These are phyloP conservation scores for Nanger granti DNA, from an alignment of 2,113 vertebrate species.

Conservation along the genomic window DNA sequence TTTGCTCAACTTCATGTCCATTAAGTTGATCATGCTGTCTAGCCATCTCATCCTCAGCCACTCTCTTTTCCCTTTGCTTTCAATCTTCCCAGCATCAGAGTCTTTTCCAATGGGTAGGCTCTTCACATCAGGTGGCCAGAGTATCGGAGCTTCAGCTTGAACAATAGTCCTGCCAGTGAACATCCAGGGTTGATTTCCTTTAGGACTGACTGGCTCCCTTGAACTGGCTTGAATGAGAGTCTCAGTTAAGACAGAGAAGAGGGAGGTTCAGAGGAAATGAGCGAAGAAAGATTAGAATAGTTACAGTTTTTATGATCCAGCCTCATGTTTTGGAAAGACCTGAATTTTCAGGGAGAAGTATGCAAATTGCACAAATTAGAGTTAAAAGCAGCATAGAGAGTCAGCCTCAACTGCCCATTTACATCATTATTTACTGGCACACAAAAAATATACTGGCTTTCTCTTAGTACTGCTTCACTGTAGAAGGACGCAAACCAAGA, in stretches of 20 bases:
- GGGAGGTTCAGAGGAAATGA: neutral
- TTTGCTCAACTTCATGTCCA: neutral
- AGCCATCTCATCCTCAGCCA: neutral
- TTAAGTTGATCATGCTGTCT: neutral
- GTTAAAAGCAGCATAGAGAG: neutral
- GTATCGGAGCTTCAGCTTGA: neutral
- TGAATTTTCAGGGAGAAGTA: neutral
- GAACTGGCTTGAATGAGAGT: neutral
- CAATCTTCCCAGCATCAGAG: neutral
- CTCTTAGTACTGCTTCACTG: neutral
- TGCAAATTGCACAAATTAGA: neutral
- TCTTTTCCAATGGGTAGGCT: neutral
- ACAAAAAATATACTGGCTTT: neutral
- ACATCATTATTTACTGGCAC: neutral
- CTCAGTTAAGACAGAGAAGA: neutral
- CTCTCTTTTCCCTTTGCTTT: neutral
- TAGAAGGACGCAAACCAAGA: slow-evolving; percentile 17
- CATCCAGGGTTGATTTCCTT: neutral
- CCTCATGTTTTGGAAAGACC: neutral
- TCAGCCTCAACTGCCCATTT: neutral
- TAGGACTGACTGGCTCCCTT: neutral
- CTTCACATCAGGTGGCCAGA: neutral
- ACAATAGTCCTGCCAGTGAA: neutral
- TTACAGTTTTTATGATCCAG: neutral
- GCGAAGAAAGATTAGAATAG: neutral